Conservation (phyloP, 2,797 vertebrate genomes). For the Microhierax caerulescens region DNA sequence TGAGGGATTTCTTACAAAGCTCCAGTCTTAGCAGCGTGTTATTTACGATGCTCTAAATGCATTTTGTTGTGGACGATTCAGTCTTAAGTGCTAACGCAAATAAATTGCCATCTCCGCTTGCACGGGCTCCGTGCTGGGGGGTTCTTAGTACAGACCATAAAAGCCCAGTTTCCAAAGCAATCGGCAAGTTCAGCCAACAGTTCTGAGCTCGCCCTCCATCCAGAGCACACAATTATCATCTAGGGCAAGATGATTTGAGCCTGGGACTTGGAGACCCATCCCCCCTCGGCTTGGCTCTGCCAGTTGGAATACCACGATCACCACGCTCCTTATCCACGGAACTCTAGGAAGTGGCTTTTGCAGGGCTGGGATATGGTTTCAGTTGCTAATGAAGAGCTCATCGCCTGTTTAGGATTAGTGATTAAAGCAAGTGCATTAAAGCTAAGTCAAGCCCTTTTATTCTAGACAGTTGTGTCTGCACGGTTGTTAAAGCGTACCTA, state of each 20-base stretch:
- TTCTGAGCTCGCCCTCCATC: background rate
- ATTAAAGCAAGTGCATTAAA: background rate
- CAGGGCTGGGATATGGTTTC: background rate
- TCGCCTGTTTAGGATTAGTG: background rate
- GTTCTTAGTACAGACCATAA: background rate
- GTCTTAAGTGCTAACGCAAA: background rate
- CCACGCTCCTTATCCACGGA: background rate
- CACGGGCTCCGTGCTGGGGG: background rate
- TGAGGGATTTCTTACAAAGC: background rate
- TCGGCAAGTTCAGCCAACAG: background rate
- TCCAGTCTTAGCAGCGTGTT: background rate
- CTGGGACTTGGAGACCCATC: rapidly evolving
- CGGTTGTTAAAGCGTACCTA: background rate
- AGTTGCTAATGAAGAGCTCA: background rate
- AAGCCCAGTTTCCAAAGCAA: background rate
- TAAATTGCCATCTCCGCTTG: background rate
- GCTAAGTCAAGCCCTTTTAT: background rate
- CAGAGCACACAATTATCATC: background rate
- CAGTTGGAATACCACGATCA: background rate
- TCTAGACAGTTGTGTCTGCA: background rate
- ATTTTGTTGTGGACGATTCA: background rate
- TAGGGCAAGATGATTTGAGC: background rate
- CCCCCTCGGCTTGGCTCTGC: background rate
- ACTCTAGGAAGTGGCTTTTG: background rate
- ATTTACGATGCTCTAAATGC: background rate